Percentiles rank a stretch among this genome's conserved stretches.
Conservation (phyloP, 2,797 vertebrate species). For the Scolopax rusticola region DNA sequence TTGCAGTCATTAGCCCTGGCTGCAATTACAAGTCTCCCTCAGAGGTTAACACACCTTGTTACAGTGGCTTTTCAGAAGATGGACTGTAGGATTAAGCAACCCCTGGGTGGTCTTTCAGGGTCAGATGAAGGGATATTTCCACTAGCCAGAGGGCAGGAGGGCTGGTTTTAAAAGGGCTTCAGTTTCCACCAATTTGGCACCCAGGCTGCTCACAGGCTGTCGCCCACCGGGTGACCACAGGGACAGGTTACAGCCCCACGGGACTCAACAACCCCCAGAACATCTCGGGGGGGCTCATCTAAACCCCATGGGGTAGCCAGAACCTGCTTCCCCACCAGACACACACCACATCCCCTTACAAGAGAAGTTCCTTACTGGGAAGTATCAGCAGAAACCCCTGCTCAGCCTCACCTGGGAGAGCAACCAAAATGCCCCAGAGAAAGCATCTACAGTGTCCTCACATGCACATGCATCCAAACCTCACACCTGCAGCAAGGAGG, state of each 20-base stretch:
- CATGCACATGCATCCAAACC: background rate
- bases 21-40: background rate
- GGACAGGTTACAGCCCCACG: background rate
- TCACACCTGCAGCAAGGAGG: background rate
- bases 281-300: background rate
- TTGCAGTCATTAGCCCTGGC: slow-evolving; percentile 7
- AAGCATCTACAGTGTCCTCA: background rate
- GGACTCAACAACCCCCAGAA: background rate
- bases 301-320: background rate
- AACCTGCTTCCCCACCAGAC: no score
- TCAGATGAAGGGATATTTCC: slow-evolving; percentile 8
- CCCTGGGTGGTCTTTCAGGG: slow-evolving; percentile 29
- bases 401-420: background rate
- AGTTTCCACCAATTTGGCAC: background rate
- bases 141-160: background rate
- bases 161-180: background rate
- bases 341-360: fast-evolving
- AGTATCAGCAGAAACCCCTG: background rate
- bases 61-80: slow-evolving; percentile 2
- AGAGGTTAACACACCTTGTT: slow-evolving; percentile 37
- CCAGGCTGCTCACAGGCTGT: background rate
- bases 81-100: background rate
- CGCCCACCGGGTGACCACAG: background rate
- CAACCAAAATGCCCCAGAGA: background rate
- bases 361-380: background rate